phyloP scores from a whole-genome alignment of 2,888 invertebrate species.

The Tortricodes alternella region DNA sequence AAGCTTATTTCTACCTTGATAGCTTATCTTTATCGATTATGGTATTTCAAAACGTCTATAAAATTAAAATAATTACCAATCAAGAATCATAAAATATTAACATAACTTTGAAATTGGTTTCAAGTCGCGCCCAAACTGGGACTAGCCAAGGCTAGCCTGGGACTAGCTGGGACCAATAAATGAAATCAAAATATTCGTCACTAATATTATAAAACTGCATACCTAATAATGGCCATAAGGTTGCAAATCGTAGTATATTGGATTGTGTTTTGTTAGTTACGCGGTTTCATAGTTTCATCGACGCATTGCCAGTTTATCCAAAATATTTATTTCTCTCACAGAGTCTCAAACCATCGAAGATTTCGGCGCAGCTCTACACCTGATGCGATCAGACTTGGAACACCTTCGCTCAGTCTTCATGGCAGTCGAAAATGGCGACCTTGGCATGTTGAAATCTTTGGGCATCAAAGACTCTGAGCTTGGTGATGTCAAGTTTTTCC shows the following conservation, averaged over 20 bases:
- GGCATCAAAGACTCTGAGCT: slow-evolving; percentile 98
- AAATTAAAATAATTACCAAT: slow-evolving; percentile 1
- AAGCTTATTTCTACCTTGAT: too few relatives aligned
- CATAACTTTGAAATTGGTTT: neutral
- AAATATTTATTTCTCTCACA: slow-evolving; percentile 51
- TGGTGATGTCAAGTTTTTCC: slow-evolving; percentile 97
- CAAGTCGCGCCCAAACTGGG: neutral
- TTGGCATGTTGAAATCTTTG: slow-evolving; percentile 95
- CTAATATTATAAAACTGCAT: too few relatives aligned
- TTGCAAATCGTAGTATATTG: too few relatives aligned
- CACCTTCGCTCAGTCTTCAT: slow-evolving; percentile 97
- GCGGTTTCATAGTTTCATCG: neutral
- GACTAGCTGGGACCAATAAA: too few relatives aligned
- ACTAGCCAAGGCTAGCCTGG: too few relatives aligned
- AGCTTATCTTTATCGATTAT: too few relatives aligned
- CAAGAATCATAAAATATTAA: slow-evolving; percentile 6
- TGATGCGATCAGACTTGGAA: slow-evolving; percentile 94
- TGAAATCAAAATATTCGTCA: too few relatives aligned
- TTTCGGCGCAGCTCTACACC: slow-evolving; percentile 93
- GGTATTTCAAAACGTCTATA: slow-evolving; percentile 7
- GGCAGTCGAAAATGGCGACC: slow-evolving; percentile 97
- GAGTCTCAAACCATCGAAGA: slow-evolving; percentile 98
- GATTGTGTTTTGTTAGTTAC: too few relatives aligned
- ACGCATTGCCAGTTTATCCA: neutral
- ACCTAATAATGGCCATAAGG: too few relatives aligned